A percentile compares a stretch with the other conserved stretches of the same genome.
Evolutionary conservation across 2,113 vertebrate genomes (phyloP).

Genomic region (Vimba vimba): DNA sequence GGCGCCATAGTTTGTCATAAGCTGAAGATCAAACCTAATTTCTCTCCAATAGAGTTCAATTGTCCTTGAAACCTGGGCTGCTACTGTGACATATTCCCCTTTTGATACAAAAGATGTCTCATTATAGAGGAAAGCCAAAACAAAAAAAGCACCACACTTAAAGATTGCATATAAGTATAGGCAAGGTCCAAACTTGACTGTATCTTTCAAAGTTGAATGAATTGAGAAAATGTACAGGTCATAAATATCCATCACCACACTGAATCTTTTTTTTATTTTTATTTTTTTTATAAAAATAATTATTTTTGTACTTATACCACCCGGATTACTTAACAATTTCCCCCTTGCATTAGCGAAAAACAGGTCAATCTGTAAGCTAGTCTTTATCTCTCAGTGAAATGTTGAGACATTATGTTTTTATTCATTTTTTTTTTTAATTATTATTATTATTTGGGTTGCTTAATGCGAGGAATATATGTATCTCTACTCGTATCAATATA

Average conservation of each 20-base stretch:
- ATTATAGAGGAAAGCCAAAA: constrained; percentile 32
- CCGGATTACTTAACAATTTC: neutral
- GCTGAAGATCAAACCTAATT: constrained; percentile 64
- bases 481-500: neutral
- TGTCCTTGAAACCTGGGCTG: constrained; percentile 65
- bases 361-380: neutral
- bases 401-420: neutral
- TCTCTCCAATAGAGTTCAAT: constrained; percentile 64
- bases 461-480: neutral
- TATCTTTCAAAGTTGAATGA: constrained; percentile 8
- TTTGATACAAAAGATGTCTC: constrained; percentile 51
- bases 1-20: constrained; percentile 58
- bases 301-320: neutral
- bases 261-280: neutral
- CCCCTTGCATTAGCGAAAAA: neutral
- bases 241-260: neutral
- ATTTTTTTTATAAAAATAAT: neutral
- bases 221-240: neutral
- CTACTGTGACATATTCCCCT: constrained; percentile 41
- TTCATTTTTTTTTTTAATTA: neutral
- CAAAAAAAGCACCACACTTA: neutral
- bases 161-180: neutral
- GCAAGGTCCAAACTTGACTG: neutral
- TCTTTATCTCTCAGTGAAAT: neutral
- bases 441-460: neutral